Evolutionary conservation across 2,888 invertebrate genomes (phyloP).

Genomic region (Heliconius erato): DNA sequence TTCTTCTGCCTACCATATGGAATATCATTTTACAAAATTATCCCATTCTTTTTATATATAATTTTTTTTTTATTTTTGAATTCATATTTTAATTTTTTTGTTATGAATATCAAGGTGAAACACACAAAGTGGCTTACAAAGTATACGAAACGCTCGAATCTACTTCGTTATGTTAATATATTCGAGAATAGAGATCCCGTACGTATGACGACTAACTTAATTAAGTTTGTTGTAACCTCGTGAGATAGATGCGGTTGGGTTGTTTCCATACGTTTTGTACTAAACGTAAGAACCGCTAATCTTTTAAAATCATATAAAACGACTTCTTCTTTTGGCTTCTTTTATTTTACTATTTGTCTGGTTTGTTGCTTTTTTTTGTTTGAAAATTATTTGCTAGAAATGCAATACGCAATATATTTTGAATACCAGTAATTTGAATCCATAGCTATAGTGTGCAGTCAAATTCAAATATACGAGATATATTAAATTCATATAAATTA

Average conservation of each 20-base stretch:
- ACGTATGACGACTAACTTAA: slow-evolving; percentile 6
- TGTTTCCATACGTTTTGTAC: slow-evolving; percentile 6
- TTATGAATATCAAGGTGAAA: background rate
- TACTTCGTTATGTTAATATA: slow-evolving; percentile 3
- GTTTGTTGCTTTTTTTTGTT: background rate
- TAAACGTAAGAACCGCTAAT: background rate
- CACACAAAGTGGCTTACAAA: background rate
- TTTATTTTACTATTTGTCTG: background rate
- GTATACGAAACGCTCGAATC: background rate
- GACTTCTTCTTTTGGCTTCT: background rate
- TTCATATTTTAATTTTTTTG: background rate
- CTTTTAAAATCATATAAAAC: background rate
- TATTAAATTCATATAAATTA: background rate
- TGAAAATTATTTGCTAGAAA: too few species aligned
- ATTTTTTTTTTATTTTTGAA: background rate
- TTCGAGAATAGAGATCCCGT: slow-evolving; percentile 17
- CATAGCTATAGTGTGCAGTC: background rate
- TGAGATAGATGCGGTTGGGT: slow-evolving; percentile 12
- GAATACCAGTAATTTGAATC: too few species aligned
- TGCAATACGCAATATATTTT: too few species aligned
- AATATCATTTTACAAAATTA: too few species aligned
- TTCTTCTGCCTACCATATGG: too few species aligned
- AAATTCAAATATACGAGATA: background rate
- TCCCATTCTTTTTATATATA: too few species aligned
- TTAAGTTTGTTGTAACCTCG: slow-evolving; percentile 21